phyloP scores from a whole-genome alignment of 1,140 invertebrate species.

The Gerris buenoi region DNA sequence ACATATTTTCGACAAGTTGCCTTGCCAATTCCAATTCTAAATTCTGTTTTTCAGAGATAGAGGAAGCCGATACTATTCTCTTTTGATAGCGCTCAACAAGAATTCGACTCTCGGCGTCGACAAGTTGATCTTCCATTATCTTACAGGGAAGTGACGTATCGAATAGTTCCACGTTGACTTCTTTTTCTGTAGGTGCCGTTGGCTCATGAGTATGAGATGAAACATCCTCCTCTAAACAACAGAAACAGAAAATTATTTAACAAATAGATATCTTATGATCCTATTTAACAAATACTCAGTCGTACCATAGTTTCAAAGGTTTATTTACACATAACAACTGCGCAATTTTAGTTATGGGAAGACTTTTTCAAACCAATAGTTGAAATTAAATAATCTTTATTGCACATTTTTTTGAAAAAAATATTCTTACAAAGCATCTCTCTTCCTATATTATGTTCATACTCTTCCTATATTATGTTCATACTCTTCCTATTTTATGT shows the following conservation, averaged over 20 bases:
- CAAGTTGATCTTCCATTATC: neutral
- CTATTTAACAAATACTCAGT: neutral
- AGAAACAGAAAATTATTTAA: neutral
- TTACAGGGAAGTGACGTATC: neutral
- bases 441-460: too few species aligned
- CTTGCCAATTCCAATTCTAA: conserved; percentile 17
- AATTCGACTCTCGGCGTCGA: neutral
- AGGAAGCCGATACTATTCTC: conserved; percentile 11
- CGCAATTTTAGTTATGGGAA: too few species aligned
- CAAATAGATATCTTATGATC: neutral
- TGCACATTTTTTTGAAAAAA: too few species aligned
- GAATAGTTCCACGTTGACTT: neutral
- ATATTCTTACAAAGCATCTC: too few species aligned
- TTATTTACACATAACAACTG: too few species aligned
- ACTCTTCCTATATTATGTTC: too few species aligned
- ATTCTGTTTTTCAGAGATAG: conserved; percentile 15
- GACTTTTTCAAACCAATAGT: too few species aligned
- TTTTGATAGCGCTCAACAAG: conserved; percentile 15
- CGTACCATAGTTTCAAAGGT: too few species aligned
- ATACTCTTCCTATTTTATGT: too few species aligned
- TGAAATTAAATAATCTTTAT: too few species aligned
- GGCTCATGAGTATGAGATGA: neutral
- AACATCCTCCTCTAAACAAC: neutral
- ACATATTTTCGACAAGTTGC: conserved; percentile 17
- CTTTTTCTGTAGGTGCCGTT: neutral